A percentile compares a stretch with the other conserved stretches of the same genome.
These are phyloP conservation scores for Yponomeuta evonymella DNA, from an alignment of 2,888 invertebrate genomes.

Conservation along the genomic window DNA sequence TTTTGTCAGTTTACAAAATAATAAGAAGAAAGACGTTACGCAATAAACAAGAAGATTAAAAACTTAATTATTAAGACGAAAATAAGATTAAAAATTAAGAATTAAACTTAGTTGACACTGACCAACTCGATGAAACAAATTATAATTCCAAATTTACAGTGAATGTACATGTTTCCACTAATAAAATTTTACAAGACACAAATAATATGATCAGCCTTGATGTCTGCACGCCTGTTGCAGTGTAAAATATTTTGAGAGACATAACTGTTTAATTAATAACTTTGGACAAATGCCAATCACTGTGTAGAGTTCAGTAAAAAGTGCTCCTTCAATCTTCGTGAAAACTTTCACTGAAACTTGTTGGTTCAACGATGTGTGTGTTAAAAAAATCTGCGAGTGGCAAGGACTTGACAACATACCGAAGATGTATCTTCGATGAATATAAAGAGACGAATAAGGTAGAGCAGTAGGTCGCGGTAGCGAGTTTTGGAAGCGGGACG, in stretches of 20 bases:
- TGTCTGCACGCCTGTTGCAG: constrained; percentile 46
- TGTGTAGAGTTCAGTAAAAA: constrained; percentile 24
- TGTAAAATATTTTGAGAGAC: constrained; percentile 52
- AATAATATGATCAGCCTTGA: constrained; percentile 44
- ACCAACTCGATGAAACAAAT: background rate
- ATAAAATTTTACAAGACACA: constrained; percentile 32
- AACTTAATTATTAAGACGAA: background rate
- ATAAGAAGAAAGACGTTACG: background rate
- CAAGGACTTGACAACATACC: background rate
- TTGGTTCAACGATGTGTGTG: constrained; percentile 20
- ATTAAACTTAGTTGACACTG: background rate
- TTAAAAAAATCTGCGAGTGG: background rate
- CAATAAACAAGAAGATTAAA: background rate
- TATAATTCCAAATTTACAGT: constrained; percentile 13
- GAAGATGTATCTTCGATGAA: background rate
- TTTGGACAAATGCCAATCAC: constrained; percentile 51
- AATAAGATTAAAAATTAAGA: background rate
- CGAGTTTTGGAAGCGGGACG: background rate
- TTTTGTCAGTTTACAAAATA: no score
- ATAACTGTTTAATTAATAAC: constrained; percentile 57
- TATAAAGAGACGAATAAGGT: background rate
- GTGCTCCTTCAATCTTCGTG: background rate
- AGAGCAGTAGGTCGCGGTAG: background rate
- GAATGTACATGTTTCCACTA: constrained; percentile 24
- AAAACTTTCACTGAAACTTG: constrained; percentile 8